phyloP scores from a whole-genome alignment of 1,140 invertebrate species.

The Zeugodacus cucurbitae region DNA sequence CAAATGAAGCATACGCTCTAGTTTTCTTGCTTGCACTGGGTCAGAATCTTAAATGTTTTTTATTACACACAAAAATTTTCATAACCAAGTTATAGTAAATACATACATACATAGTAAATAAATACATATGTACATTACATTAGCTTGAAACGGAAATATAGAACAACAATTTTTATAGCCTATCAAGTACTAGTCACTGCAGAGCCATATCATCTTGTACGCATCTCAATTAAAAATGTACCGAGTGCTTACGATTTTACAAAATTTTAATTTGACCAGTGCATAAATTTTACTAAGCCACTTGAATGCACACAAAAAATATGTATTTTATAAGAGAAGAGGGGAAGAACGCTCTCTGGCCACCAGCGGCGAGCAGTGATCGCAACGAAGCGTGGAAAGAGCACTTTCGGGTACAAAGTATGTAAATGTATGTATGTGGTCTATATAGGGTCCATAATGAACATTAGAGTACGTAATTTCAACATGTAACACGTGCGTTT shows the following conservation, averaged over 20 bases:
- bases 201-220: neutral
- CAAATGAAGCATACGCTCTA: neutral
- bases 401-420: neutral
- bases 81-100: neutral
- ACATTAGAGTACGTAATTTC: no score
- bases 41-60: slow-evolving; percentile 22
- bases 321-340: neutral
- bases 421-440: neutral
- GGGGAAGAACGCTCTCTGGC: neutral
- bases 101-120: neutral
- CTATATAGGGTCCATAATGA: neutral
- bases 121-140: neutral
- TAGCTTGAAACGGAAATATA: neutral
- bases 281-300: neutral
- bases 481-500: neutral
- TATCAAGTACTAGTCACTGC: neutral
- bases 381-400: slow-evolving; percentile 6
- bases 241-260: neutral
- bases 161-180: neutral
- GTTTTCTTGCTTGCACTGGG: slow-evolving; percentile 14
- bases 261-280: neutral
- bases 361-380: neutral
- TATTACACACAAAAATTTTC: neutral
- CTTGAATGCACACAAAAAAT: neutral
- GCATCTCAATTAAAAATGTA: slow-evolving; percentile 9